Base-by-base conservation (phyloP, 92 coral and sea anemone species). In the Bergia sp. region DNA sequence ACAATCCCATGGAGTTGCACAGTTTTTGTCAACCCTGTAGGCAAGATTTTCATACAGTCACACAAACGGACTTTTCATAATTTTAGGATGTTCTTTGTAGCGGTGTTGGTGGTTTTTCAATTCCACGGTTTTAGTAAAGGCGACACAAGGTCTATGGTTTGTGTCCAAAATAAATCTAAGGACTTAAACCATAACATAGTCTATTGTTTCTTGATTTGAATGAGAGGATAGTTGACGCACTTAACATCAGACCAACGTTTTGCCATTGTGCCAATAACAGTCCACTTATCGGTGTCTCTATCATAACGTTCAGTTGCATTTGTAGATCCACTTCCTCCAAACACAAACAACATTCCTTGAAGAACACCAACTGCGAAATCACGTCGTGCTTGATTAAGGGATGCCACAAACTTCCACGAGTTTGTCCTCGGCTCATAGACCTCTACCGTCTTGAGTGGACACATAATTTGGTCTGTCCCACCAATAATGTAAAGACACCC, bases 321-420 rank as follows among this genome's bases (percentile, higher is more conserved):
- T 16, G 97, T 91, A 1, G 92, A 89, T 7, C 94, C 97, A 29
- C 94, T 92, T 37, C 94, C 94, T 50, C 94, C 97, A 83, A 94
- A 94, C 7, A 94, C 95, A 88, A 94, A 93, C 75, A 94, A 77
- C 90, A 89, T 80, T 10, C 80, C 97, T 57, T 94, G 95, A 13
- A 93, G 67, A 39, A 94, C 93, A 29, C 97, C 97, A 2, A 88
- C 81, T 0, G 93, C 94, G 61, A 94, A 94, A 76, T 94, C 97
- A 37, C 95, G 94, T 1, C 95, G 91, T 16, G 97, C 92, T 20
- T 93, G 91, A 82, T 88, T 93, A 40, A 91, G 61, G 0, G 93
- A 37, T 3, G 92, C 90, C 64, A 94, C 86, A n/a, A 87, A 58
- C 38, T 76, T 89, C 97, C 97, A 94, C 8, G 92, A 87, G 58